A percentile compares a stretch with the other conserved stretches of the same genome.
phyloP scores from a whole-genome alignment of 2,797 vertebrate species.

The Pampus argenteus region DNA sequence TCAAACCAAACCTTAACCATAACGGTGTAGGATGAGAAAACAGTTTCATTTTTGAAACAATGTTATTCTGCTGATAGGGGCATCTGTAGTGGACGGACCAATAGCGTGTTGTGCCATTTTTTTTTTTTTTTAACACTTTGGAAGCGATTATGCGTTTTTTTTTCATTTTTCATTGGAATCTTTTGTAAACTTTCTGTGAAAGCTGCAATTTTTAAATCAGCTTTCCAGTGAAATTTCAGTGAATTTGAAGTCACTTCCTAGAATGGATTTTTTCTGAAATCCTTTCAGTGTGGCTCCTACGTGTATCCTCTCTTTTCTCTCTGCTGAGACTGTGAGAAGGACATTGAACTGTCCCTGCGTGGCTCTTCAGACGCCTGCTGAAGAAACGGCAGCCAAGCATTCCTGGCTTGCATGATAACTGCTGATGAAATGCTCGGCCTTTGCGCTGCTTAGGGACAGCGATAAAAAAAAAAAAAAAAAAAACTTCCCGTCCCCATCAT shows the following conservation, averaged over 20 bases:
- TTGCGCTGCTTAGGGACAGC: constrained; percentile 33
- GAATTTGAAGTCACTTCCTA: background rate
- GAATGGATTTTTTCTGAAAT: background rate
- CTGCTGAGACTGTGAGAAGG: background rate
- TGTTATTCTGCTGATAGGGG: background rate
- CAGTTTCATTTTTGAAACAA: background rate
- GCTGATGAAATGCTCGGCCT: constrained; percentile 46
- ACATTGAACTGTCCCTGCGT: background rate
- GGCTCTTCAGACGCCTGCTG: constrained; percentile 32
- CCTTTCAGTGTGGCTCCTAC: background rate
- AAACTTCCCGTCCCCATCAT: constrained; percentile 35
- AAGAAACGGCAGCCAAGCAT: constrained; percentile 37
- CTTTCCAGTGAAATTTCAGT: too few species aligned
- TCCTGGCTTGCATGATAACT: constrained; percentile 38
- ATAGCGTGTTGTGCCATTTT: too few species aligned
- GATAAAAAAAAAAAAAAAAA: constrained; percentile 64
- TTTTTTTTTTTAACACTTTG: too few species aligned
- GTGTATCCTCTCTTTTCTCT: background rate
- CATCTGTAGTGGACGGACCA: too few species aligned
- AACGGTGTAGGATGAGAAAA: background rate
- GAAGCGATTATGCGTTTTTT: background rate
- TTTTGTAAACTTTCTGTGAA: background rate
- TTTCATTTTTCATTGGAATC: background rate
- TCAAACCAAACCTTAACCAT: background rate
- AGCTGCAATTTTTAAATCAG: too few species aligned